A percentile compares a stretch with the other conserved stretches of the same genome.
These are phyloP conservation scores for Leiothrix lutea DNA, from an alignment of 2,113 vertebrate species.

Conservation along the genomic window DNA sequence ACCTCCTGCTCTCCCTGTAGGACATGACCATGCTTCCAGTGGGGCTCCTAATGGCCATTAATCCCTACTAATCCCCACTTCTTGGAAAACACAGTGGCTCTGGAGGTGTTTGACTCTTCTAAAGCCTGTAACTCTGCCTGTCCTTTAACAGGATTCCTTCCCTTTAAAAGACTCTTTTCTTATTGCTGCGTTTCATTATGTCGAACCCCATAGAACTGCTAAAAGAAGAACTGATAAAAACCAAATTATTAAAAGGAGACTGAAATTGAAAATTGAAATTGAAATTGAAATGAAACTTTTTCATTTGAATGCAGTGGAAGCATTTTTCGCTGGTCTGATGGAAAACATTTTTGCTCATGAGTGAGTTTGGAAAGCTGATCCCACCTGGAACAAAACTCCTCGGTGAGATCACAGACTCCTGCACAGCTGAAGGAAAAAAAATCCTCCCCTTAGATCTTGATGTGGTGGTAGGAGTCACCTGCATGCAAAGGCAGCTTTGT, in stretches of 20 bases:
- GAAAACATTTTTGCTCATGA: neutral
- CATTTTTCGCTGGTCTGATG: neutral
- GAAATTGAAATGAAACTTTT: neutral
- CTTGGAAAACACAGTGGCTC: neutral
- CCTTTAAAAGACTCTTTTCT: neutral
- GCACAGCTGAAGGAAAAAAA: neutral
- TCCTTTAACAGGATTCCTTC: neutral
- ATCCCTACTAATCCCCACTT: neutral
- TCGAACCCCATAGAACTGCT: neutral
- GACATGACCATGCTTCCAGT: rapidly evolving
- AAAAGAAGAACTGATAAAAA: too few relatives aligned
- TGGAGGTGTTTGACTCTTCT: neutral
- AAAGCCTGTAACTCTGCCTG: neutral
- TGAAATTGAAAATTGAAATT: too few relatives aligned
- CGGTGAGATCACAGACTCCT: neutral
- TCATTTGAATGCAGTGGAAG: neutral
- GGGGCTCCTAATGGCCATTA: neutral
- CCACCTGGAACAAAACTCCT: neutral
- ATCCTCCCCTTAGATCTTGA: neutral
- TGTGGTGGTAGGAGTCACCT: neutral
- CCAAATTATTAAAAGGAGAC: neutral
- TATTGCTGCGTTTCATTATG: neutral
- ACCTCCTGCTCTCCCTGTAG: neutral
- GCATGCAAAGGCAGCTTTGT: neutral
- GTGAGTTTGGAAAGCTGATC: neutral